Evolutionary conservation across 1,140 invertebrate species (phyloP), one percentile per base, ranked within the genome.

Genomic region (Spodoptera litura): DNA sequence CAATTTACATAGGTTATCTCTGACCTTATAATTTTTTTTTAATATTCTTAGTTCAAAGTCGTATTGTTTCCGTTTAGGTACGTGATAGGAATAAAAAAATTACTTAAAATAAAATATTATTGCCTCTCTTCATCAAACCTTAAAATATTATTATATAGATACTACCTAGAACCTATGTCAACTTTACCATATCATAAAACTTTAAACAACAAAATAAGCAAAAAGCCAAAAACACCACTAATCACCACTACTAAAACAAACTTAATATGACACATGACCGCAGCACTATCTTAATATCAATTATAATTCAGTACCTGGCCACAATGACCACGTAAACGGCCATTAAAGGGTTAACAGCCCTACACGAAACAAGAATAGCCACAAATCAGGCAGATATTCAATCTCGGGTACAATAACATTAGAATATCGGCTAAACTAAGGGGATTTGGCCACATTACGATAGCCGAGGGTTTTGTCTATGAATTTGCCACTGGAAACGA

Each of bases 351-450:
- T 75, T 75, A 75, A 75, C 59, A 59, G 56, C 72, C 72, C 56
- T 49, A 27, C 25, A 38, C 51, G 52, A 74, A 84, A 87, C 89
- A 89, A 89, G 87, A 84, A 88, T 83, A 73, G 58, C 72, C 83
- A 89, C 89, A 91, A 91, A 92, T 92, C 89, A 90, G 81, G 31
- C 66, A 88, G 89, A 92, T 90, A 89, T 91, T 90, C 87, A 90
- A 91, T 92, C 89, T 91, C 78, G 79, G 66, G 78, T 80, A 88
- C 85, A 89, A 89, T 91, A 89, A 90, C 88, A 91, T 91, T 91
- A 90, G 88, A 89, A 90, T 89, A 90, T 89, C 88, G 81, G 83
- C 80, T 76, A 82, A 86, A 83, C 83, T 83, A 80, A 85, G 79
- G 87, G 86, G 55, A 61, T 85, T 89, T 88, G 86, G 86, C 80